Evolutionary conservation across 2,797 vertebrate genomes (phyloP).

Genomic region (Argentina silus): DNA sequence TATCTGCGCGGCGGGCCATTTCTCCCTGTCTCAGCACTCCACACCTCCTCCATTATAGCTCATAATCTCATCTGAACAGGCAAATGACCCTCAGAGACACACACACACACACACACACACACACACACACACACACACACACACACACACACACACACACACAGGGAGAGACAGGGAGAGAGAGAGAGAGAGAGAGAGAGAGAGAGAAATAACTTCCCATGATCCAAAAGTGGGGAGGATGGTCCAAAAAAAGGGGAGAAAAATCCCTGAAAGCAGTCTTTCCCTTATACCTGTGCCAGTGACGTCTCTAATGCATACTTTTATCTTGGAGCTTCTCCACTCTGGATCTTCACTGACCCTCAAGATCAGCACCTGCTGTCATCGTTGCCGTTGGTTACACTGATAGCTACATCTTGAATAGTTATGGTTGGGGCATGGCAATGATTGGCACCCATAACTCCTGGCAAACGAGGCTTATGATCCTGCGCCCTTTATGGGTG

Average conservation of each 20-base stretch:
- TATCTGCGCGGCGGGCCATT: slow-evolving; percentile 80
- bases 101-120: slow-evolving; percentile 6
- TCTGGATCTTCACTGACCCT: slow-evolving; percentile 35
- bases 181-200: slow-evolving; percentile 6
- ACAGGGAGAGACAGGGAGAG: slow-evolving; percentile 17
- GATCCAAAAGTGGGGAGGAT: too few species aligned
- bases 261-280: too few species aligned
- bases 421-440: slow-evolving; percentile 29
- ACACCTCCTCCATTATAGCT: slow-evolving; percentile 79
- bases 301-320: neutral
- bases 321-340: slow-evolving; percentile 23
- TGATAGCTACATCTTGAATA: slow-evolving; percentile 55
- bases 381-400: slow-evolving; percentile 32
- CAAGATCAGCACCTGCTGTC: slow-evolving; percentile 37
- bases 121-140: too few species aligned
- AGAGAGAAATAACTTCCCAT: neutral
- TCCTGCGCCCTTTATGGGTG: slow-evolving; percentile 82
- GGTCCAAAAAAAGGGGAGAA: too few species aligned
- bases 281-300: neutral
- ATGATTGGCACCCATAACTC: slow-evolving; percentile 66
- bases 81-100: slow-evolving; percentile 78
- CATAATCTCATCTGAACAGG: slow-evolving; percentile 81
- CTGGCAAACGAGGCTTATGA: slow-evolving; percentile 71
- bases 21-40: slow-evolving; percentile 89
- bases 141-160: neutral